Conservation (phyloP, 2,888 invertebrate species). For the Dendrolimus houi region DNA sequence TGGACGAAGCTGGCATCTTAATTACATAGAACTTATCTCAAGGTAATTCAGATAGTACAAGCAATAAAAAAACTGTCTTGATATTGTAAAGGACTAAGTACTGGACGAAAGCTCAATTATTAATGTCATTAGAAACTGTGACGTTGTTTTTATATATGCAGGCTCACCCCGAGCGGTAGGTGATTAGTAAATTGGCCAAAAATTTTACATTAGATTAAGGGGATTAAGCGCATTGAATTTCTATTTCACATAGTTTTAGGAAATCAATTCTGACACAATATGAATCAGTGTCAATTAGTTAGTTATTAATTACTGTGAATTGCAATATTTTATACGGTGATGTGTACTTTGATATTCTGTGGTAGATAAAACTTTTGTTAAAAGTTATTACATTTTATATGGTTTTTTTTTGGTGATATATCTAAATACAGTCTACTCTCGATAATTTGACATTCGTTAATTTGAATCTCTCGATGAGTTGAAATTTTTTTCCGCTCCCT, state of each 20-base stretch:
- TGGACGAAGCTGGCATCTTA: too few species aligned
- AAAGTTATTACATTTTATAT: too few species aligned
- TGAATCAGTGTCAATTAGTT: not conserved
- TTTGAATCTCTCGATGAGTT: too few species aligned
- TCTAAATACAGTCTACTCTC: too few species aligned
- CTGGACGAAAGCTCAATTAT: slow-evolving; percentile 27
- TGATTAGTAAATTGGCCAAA: slow-evolving; percentile 29
- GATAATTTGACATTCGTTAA: too few species aligned
- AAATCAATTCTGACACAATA: slow-evolving; percentile 1
- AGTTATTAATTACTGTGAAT: not conserved
- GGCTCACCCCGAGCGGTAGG: slow-evolving; percentile 17
- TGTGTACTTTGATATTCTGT: not conserved
- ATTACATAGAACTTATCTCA: too few species aligned
- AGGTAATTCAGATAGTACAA: too few species aligned
- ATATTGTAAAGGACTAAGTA: slow-evolving; percentile 4
- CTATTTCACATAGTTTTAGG: slow-evolving; percentile 12
- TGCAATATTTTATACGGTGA: not conserved
- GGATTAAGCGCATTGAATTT: slow-evolving; percentile 17
- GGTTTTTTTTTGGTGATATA: too few species aligned
- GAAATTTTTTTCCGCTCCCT: too few species aligned
- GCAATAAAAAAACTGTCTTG: too few species aligned
- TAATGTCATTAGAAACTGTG: slow-evolving; percentile 23
- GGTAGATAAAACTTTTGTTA: too few species aligned
- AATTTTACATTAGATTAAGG: slow-evolving; percentile 15
- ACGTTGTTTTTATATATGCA: slow-evolving; percentile 34